Percentiles rank a stretch among this genome's conserved stretches.
Conservation (phyloP, 2,888 invertebrate genomes). For the Salpingus planirostris region DNA sequence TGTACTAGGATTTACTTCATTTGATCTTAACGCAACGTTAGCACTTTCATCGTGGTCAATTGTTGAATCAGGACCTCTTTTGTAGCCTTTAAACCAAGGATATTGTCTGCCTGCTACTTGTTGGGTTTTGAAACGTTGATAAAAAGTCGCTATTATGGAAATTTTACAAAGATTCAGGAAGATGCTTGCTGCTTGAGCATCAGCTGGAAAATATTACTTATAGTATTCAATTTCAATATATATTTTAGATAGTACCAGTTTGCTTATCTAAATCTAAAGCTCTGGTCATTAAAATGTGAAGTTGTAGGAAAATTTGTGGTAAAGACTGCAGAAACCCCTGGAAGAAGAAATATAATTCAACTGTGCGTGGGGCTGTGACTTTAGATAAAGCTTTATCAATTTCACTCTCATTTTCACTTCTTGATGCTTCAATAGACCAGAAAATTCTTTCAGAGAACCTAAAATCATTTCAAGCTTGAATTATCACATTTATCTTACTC, state of each 20-base stretch:
- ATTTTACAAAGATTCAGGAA: constrained; percentile 58
- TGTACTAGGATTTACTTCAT: not conserved
- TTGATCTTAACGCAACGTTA: not conserved
- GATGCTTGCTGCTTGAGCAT: constrained; percentile 58
- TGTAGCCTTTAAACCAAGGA: constrained; percentile 54
- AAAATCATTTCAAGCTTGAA: constrained; percentile 24
- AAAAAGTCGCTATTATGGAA: constrained; percentile 61
- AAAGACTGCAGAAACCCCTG: constrained; percentile 71
- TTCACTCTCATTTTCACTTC: constrained; percentile 50
- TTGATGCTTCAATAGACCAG: constrained; percentile 65
- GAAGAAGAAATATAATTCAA: constrained; percentile 67
- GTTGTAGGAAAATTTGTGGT: constrained; percentile 60
- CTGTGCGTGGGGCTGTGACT: constrained; percentile 56
- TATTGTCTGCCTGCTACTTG: constrained; percentile 61
- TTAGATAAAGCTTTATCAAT: constrained; percentile 51
- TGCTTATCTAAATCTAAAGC: constrained; percentile 49
- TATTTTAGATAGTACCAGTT: constrained; percentile 46
- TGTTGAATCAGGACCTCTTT: constrained; percentile 6
- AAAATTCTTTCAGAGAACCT: constrained; percentile 67
- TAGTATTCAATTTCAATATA: too few relatives aligned
- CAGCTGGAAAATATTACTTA: constrained; percentile 44
- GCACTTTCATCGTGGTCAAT: not conserved
- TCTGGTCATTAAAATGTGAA: constrained; percentile 54
- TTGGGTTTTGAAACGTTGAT: constrained; percentile 71
- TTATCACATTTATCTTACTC: not conserved